phyloP scores from a whole-genome alignment of 2,888 invertebrate species.

The Troglohyphantes excavatus region DNA sequence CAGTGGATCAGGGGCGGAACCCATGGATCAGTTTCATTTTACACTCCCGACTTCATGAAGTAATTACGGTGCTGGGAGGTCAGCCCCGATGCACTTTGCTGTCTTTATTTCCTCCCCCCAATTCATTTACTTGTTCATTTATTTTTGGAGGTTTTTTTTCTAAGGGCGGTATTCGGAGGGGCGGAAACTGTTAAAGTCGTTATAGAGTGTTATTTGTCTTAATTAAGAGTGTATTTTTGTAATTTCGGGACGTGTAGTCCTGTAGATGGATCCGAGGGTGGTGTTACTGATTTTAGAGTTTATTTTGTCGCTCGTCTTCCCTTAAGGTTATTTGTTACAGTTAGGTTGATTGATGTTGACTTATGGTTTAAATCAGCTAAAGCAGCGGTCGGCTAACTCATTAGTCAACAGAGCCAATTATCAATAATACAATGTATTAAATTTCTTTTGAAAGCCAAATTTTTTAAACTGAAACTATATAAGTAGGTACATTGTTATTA shows the following conservation, averaged over 20 bases:
- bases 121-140: slow-evolving; percentile 24
- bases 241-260: background rate
- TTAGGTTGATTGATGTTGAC: too few relatives aligned
- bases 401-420: too few relatives aligned
- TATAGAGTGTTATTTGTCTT: slow-evolving; percentile 15
- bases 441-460: too few relatives aligned
- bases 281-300: too few relatives aligned
- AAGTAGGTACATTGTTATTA: too few relatives aligned
- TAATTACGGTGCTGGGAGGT: slow-evolving; percentile 62
- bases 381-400: too few relatives aligned
- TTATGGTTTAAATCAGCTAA: too few relatives aligned
- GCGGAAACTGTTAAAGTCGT: slow-evolving; percentile 23
- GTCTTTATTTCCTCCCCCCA: slow-evolving; percentile 1
- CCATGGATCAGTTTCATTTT: slow-evolving; percentile 74
- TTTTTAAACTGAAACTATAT: too few relatives aligned
- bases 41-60: slow-evolving; percentile 61
- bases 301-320: too few relatives aligned
- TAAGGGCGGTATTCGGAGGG: background rate
- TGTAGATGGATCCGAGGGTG: too few relatives aligned
- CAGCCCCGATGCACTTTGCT: slow-evolving; percentile 39
- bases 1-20: slow-evolving; percentile 29
- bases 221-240: slow-evolving; percentile 18
- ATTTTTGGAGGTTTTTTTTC: slow-evolving; percentile 8
- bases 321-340: too few relatives aligned
- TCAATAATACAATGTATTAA: too few relatives aligned